phyloP scores from a whole-genome alignment of 2,888 invertebrate genomes.

The Drosophila planitibia region DNA sequence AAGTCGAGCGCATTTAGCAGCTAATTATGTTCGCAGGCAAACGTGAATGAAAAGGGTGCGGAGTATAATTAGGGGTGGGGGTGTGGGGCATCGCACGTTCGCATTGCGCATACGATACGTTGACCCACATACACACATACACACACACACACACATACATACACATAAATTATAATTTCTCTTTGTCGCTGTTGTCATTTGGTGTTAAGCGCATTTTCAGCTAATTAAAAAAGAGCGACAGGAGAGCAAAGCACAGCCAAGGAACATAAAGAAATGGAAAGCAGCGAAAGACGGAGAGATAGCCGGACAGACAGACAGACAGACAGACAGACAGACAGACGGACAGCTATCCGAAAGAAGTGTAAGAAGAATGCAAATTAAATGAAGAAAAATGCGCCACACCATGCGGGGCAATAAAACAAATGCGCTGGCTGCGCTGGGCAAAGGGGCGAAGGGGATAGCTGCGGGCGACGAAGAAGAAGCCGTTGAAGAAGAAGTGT shows the following conservation, averaged over 20 bases:
- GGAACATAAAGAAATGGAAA: slow-evolving; percentile 6
- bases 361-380: slow-evolving; percentile 62
- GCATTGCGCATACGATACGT: slow-evolving; percentile 54
- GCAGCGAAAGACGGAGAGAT: not conserved
- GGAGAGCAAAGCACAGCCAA: slow-evolving; percentile 13
- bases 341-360: slow-evolving; percentile 30
- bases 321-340: not conserved
- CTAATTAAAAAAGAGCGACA: slow-evolving; percentile 74
- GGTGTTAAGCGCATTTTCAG: slow-evolving; percentile 75
- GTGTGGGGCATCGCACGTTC: not conserved
- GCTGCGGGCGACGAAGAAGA: not conserved
- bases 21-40: slow-evolving; percentile 46
- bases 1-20: slow-evolving; percentile 53
- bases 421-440: slow-evolving; percentile 22
- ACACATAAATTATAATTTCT: slow-evolving; percentile 74
- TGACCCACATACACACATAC: slow-evolving; percentile 37
- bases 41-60: not conserved
- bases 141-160: not conserved
- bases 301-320: not conserved
- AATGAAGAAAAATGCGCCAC: slow-evolving; percentile 65
- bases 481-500: slow-evolving; percentile 4
- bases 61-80: not conserved
- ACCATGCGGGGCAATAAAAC: slow-evolving; percentile 52
- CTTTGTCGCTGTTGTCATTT: slow-evolving; percentile 71
- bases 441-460: not conserved